These are phyloP conservation scores for Gonatopus flavifemur DNA, from an alignment of 1,140 invertebrate genomes.

Conservation along the genomic window DNA sequence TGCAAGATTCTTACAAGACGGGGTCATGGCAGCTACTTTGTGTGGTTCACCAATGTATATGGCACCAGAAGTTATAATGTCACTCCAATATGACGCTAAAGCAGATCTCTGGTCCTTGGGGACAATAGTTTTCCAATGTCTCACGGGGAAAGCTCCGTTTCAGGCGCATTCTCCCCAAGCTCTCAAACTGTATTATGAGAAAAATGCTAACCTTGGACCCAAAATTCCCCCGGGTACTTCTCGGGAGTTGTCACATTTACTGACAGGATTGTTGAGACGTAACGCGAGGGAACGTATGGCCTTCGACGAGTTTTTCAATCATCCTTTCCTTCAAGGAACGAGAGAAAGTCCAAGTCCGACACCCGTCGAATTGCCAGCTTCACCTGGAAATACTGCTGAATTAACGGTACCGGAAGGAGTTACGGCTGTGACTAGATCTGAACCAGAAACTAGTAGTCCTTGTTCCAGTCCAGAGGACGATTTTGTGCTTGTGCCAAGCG, in stretches of 20 bases:
- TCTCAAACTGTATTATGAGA: conserved; percentile 96
- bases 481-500: conserved; percentile 82
- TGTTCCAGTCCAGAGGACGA: conserved; percentile 77
- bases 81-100: conserved; percentile 97
- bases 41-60: conserved; percentile 99
- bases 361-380: conserved; percentile 51
- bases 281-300: conserved; percentile 94
- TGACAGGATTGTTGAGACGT: conserved; percentile 84
- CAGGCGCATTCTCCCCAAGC: conserved; percentile 98
- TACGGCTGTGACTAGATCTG: conserved; percentile 41
- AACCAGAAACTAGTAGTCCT: conserved; percentile 56
- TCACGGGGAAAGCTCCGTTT: conserved; percentile 98
- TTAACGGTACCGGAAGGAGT: conserved; percentile 40
- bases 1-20: conserved; percentile 96
- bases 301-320: conserved; percentile 93
- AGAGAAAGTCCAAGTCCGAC: conserved; percentile 51
- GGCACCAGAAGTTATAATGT: conserved; percentile 99
- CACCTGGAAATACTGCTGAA: conserved; percentile 41
- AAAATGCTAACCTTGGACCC: conserved; percentile 91
- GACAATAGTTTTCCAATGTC: conserved; percentile 98
- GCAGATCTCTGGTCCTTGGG: conserved; percentile 99
- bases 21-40: conserved; percentile 98
- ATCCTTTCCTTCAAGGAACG: conserved; percentile 81
- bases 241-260: conserved; percentile 81
- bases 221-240: conserved; percentile 94